These are phyloP conservation scores for Poeciliopsis prolifica DNA, from an alignment of 2,113 vertebrate species.

Conservation along the genomic window DNA sequence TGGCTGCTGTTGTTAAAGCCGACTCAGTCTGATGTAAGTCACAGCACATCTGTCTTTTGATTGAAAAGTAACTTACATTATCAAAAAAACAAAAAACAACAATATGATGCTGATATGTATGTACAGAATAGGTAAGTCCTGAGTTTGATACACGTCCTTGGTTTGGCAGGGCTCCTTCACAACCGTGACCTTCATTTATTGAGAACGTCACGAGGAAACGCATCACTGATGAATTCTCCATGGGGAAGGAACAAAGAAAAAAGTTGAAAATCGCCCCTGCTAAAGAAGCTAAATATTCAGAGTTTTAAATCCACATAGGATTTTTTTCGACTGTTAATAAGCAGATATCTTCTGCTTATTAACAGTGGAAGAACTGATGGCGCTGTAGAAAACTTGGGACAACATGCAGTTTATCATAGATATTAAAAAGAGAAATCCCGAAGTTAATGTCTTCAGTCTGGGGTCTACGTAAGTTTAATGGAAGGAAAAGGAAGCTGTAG, in stretches of 20 bases:
- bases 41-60: slow-evolving; percentile 29
- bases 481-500: not conserved
- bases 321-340: too few species aligned
- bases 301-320: not conserved
- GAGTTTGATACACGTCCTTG: slow-evolving; percentile 60
- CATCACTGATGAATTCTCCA: not conserved
- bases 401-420: slow-evolving; percentile 49
- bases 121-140: slow-evolving; percentile 66
- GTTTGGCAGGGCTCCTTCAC: not conserved
- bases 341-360: too few species aligned
- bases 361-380: slow-evolving; percentile 72
- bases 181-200: not conserved
- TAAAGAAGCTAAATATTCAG: not conserved
- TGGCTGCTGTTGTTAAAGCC: not conserved
- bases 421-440: slow-evolving; percentile 19
- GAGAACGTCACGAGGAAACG: not conserved
- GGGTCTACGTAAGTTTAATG: slow-evolving; percentile 6
- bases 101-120: slow-evolving; percentile 8
- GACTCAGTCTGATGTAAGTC: slow-evolving; percentile 24
- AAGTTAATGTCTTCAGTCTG: slow-evolving; percentile 29
- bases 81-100: slow-evolving; percentile 16
- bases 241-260: too few species aligned
- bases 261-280: not conserved
- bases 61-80: slow-evolving; percentile 19
- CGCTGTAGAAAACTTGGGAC: slow-evolving; percentile 49